Evolutionary conservation across 2,888 invertebrate genomes (phyloP), one percentile per base, ranked within the genome.

Genomic region (Euphydryas editha): DNA sequence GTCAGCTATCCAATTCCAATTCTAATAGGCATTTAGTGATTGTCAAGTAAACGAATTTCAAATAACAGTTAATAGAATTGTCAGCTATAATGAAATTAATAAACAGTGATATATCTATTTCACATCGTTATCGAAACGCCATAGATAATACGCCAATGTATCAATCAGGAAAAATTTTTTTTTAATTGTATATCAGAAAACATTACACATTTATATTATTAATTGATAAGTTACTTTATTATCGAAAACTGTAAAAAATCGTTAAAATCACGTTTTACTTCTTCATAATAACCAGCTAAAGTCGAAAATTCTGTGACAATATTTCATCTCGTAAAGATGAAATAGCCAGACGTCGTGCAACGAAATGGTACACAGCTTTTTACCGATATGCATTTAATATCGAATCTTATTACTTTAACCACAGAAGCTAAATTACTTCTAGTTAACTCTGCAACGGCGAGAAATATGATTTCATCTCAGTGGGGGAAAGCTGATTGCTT

Each of bases 401-500:
- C 76, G 61, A 70, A 74, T 75, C 77, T 70, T 81, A 81, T 73
- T 18, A n/a, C 49, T 1, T 15, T 36, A 46, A 4, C 0, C 7
- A 24, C 72, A 81, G 69, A 68, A 65, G 49, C 49, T 39, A 47
- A 37, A 59, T 60, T 51, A 63, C 71, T 74, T 79, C 78, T 81
- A 79, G 80, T 84, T 84, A 80, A 81, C 81, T 82, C 83, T 87
- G 83, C 80, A 18, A 82, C 81, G 78, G 76, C 76, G 76, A 76
- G 76, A 81, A 82, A 83, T 85, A 84, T 84, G 83, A 87, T 87
- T 86, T 85, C 78, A 84, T 84, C 78, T 74, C 71, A 76, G 54
- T 36, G 30, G 54, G 83, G 81, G 86, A 88, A 86, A 87, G 84
- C 83, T 57, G 71, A 79, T 80, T 79, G 78, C 81, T 81, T 77